phyloP scores from a whole-genome alignment of 2,888 invertebrate species.

The Vanessa cardui region DNA sequence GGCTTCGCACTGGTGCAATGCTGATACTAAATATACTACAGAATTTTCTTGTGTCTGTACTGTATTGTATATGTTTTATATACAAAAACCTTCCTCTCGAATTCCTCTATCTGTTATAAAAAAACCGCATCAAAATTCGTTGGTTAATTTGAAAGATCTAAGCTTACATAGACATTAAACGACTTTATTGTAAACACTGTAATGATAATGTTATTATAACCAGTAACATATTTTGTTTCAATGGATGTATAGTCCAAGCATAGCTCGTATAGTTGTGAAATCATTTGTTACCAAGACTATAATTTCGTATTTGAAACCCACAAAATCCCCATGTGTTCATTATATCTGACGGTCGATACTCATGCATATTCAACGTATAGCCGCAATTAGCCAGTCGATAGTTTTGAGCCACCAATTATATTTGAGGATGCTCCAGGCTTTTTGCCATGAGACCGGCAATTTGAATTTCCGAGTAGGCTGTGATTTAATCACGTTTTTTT shows the following conservation, averaged over 20 bases:
- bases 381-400: slow-evolving; percentile 68
- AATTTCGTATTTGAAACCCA: slow-evolving; percentile 8
- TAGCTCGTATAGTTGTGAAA: not conserved
- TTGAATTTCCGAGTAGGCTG: slow-evolving; percentile 52
- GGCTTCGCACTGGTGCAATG: too few species aligned
- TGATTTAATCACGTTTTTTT: slow-evolving; percentile 29
- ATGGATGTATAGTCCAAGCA: not conserved
- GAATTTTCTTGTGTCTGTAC: too few species aligned
- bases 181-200: too few species aligned
- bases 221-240: too few species aligned
- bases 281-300: not conserved
- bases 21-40: too few species aligned
- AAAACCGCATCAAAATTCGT: too few species aligned
- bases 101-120: too few species aligned
- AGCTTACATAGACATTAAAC: too few species aligned
- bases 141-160: too few species aligned
- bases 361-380: slow-evolving; percentile 70
- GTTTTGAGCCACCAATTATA: slow-evolving; percentile 70
- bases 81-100: too few species aligned
- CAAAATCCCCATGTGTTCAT: slow-evolving; percentile 40
- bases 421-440: slow-evolving; percentile 61
- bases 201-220: too few species aligned
- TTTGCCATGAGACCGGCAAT: slow-evolving; percentile 56
- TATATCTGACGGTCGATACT: slow-evolving; percentile 54
- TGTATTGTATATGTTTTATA: too few species aligned